Evolutionary conservation across 2,888 invertebrate species (phyloP), one percentile per base, ranked within the genome.

Genomic region (Sicus ferrugineus): DNA sequence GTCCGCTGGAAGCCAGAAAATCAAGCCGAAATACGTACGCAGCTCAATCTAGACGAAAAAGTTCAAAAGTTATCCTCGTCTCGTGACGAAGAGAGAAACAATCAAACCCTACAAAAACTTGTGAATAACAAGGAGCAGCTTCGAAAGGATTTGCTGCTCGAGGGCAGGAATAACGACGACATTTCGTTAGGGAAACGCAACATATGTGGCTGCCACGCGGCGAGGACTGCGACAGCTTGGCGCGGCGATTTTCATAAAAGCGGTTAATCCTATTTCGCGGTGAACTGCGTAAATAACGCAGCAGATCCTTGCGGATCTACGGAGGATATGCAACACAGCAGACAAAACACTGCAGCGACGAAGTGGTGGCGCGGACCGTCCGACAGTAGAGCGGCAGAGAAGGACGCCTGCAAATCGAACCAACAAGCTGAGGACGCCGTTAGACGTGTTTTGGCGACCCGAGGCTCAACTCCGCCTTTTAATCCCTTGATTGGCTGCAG

Each of bases 261-360:
- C 77, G 76, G 76, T 81, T 81, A 81, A 81, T 81, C 81, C 81
- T 81, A 81, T 81, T 81, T 81, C 81, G 81, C 79, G 81, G 81
- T 81, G 73, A 81, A 80, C 79, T 81, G 81, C 81, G 80, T 81
- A 80, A 81, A 80, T 79, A 79, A 71, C 70, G 16, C 34, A 21
- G 38, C 69, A 65, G 59, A n/a, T 21, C 21, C 38, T 56, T 34
- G 52, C 38, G 56, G 67, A 59, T 61, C 69, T 59, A 69, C 71
- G 61, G 48, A 63, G 42, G 19, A 11, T 56, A 23, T 31, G 31
- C 21, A 34, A 6, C 19, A 23, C 16, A 31, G 19, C 11, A 9
- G 14, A 14, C n/a, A n/a, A n/a, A n/a, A n/a, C 14, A 59, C 21
- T 5, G 1, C 21, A 9, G 31, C 4, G 1, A 23, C 5, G 26